Percentiles rank a stretch among this genome's conserved stretches.
Conservation (phyloP, 2,888 invertebrate species). For the Gonocerus acuteangulatus region DNA sequence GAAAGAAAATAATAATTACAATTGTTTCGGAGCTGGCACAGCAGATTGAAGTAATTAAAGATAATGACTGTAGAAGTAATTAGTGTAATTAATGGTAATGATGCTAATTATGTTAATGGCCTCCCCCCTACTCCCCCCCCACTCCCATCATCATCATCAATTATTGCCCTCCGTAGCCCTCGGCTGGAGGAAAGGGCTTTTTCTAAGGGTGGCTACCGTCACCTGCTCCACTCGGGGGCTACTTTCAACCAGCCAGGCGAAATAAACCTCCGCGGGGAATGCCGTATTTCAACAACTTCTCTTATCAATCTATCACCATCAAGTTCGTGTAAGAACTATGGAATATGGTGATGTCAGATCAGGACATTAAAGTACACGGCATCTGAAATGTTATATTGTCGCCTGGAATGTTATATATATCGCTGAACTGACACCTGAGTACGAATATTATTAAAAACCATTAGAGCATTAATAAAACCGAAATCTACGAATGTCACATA, state of each 20-base stretch:
- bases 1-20: constrained; percentile 37
- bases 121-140: constrained; percentile 25
- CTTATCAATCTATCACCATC: too few relatives aligned
- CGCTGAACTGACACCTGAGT: too few relatives aligned
- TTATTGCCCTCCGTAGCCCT: constrained; percentile 19
- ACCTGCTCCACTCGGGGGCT: background rate
- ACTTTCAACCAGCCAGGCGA: background rate
- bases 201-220: constrained; percentile 12
- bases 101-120: constrained; percentile 38
- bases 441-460: too few relatives aligned
- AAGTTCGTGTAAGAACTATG: too few relatives aligned
- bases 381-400: too few relatives aligned
- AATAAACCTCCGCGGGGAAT: too few relatives aligned
- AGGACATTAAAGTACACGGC: too few relatives aligned
- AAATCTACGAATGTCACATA: too few relatives aligned
- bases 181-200: constrained; percentile 1
- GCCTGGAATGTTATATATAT: too few relatives aligned
- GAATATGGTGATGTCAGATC: too few relatives aligned
- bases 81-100: constrained; percentile 38
- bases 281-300: too few relatives aligned
- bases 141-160: constrained; percentile 26
- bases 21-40: constrained; percentile 33
- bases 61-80: constrained; percentile 38
- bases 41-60: constrained; percentile 38
- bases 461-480: too few relatives aligned